Evolutionary conservation across 2,113 vertebrate genomes (phyloP), one percentile per base, ranked within the genome.

Genomic region (Benitochromis conjunctus): DNA sequence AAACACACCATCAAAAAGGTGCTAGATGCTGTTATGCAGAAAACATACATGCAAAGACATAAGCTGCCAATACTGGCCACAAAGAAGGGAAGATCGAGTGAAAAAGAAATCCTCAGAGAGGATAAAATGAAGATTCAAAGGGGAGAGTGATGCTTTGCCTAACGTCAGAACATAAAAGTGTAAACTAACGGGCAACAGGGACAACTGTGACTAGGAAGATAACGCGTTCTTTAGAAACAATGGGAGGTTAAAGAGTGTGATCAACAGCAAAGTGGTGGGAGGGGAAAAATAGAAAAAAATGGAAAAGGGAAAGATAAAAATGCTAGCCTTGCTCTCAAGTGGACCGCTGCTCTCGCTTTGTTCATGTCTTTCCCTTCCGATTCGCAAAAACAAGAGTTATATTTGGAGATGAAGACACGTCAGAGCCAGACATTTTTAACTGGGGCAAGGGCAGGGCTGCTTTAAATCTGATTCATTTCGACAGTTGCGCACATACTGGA

Each of bases 401-500:
- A 89, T 93, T 93, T 91, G 93, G 94, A 92, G 90, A 78, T 38
- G 80, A 9, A 55, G 54, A 62, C 82, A 60, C 85, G n/a, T 90
- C 91, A 89, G 85, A 80, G 58, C 71, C 57, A 90, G 91, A 89
- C 90, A 78, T 85, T 82, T 85, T 79, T 71, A 92, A 87, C 83
- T 79, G 69, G 81, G 89, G 90, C 88, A 77, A 90, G 85, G 90
- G 31, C 83, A 80, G 86, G 48, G 79, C 53, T 19, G 71, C 31
- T 62, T 91, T 83, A 82, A 90, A 83, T 46, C 46, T 94, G 89
- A 95, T 94, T 86, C 79, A 56, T 78, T 57, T 43, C 6, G 93
- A 95, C 94, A 95, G 88, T 91, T 93, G 85, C 82, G 89, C 81
- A 57, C 41, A 69, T 60, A 74, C 84, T 64, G 83, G 80, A 89